Percentiles rank a stretch among this genome's conserved stretches.
phyloP scores from a whole-genome alignment of 2,797 vertebrate species.

The Rhinophrynus dorsalis region DNA sequence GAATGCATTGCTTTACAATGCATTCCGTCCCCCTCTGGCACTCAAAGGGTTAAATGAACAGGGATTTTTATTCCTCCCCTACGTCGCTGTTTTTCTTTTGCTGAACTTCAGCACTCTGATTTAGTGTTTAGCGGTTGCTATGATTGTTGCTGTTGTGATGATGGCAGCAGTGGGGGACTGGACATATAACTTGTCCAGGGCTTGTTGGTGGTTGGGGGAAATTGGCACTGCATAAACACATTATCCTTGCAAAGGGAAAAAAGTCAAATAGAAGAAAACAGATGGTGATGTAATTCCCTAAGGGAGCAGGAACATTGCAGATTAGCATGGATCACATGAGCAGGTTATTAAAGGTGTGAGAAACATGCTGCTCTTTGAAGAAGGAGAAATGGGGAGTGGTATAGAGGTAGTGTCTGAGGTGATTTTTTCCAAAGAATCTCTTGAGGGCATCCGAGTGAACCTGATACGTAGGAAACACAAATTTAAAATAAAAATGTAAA shows the following conservation, averaged over 20 bases:
- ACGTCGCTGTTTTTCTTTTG: neutral
- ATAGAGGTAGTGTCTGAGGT: slow-evolving; percentile 18
- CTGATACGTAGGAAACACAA: slow-evolving; percentile 5
- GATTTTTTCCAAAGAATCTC: slow-evolving; percentile 19
- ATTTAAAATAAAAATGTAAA: too few relatives aligned
- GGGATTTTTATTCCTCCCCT: too few relatives aligned
- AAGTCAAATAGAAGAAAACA: slow-evolving; percentile 18
- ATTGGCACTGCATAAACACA: slow-evolving; percentile 16
- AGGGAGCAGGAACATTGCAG: slow-evolving; percentile 37
- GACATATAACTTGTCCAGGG: neutral
- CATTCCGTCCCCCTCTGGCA: too few relatives aligned
- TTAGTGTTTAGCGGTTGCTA: too few relatives aligned
- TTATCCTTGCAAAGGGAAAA: slow-evolving; percentile 36
- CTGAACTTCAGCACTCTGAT: too few relatives aligned
- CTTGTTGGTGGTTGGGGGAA: neutral
- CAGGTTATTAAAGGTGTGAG: slow-evolving; percentile 47
- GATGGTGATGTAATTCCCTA: slow-evolving; percentile 41
- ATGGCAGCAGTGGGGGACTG: too few relatives aligned
- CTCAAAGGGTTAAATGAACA: too few relatives aligned
- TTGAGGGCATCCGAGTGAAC: slow-evolving; percentile 21
- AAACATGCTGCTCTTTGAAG: slow-evolving; percentile 18
- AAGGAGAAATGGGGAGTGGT: slow-evolving; percentile 25
- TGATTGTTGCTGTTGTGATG: too few relatives aligned
- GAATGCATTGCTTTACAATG: too few relatives aligned
- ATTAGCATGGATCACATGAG: slow-evolving; percentile 47